These are phyloP conservation scores for Meloidogyne exigua DNA, from an alignment of 1,140 invertebrate genomes.

Conservation along the genomic window DNA sequence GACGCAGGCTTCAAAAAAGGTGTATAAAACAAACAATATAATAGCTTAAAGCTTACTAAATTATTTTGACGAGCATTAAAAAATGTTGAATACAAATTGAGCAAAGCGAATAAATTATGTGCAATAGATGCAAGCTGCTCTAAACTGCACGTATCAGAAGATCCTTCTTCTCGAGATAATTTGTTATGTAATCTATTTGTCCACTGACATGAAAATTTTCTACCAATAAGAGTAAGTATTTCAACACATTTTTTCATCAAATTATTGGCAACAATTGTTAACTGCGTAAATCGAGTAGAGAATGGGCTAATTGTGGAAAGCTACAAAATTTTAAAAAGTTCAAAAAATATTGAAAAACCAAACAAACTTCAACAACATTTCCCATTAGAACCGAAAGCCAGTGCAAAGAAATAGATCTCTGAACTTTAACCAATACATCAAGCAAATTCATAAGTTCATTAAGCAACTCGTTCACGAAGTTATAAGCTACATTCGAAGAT, in stretches of 20 bases:
- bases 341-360: neutral
- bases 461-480: neutral
- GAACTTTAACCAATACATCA: neutral
- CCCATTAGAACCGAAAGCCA: slow-evolving; percentile 14
- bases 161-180: slow-evolving; percentile 1
- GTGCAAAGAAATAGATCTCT: slow-evolving; percentile 1
- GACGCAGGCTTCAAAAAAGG: neutral
- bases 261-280: neutral
- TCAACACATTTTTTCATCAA: slow-evolving; percentile 17
- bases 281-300: neutral
- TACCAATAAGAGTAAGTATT: neutral
- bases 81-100: slow-evolving; percentile 9
- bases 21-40: neutral
- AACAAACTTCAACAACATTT: neutral
- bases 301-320: neutral
- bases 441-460: neutral
- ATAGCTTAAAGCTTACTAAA: neutral
- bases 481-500: neutral
- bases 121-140: slow-evolving; percentile 23
- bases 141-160: neutral
- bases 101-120: slow-evolving; percentile 8
- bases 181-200: slow-evolving; percentile 9
- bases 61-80: neutral
- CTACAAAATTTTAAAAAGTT: neutral
- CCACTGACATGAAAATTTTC: slow-evolving; percentile 1